Percentiles rank a stretch among this genome's conserved stretches.
phyloP scores from a whole-genome alignment of 2,113 vertebrate genomes.

The Myiozetetes cayanensis region DNA sequence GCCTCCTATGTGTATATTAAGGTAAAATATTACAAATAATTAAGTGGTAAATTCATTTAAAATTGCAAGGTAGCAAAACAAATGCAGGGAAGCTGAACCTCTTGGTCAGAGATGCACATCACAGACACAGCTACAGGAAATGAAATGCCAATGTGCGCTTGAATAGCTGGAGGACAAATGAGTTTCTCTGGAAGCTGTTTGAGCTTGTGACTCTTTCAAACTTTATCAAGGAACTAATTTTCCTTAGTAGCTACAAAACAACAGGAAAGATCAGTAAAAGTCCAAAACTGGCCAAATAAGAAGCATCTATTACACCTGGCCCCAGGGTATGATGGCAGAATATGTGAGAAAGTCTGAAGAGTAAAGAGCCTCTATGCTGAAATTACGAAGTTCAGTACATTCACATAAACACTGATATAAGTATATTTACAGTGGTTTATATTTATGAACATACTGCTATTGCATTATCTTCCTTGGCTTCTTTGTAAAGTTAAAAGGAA shows the following conservation, averaged over 20 bases:
- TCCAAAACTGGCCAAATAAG: slow-evolving; percentile 5
- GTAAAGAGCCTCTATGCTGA: neutral
- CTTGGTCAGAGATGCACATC: neutral
- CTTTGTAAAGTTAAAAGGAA: slow-evolving; percentile 34
- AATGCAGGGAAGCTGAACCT: neutral
- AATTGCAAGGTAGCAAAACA: neutral
- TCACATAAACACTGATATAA: neutral
- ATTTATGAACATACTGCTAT: slow-evolving; percentile 17
- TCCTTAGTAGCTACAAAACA: slow-evolving; percentile 4
- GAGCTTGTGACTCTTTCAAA: slow-evolving; percentile 33
- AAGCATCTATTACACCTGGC: slow-evolving; percentile 1
- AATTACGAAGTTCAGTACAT: slow-evolving; percentile 23
- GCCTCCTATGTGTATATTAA: neutral
- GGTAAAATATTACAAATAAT: neutral
- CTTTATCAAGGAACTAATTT: slow-evolving; percentile 9
- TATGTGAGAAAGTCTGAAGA: slow-evolving; percentile 8
- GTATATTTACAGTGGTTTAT: neutral
- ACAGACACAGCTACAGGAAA: neutral
- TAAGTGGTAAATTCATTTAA: neutral
- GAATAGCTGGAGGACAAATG: neutral
- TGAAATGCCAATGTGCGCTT: neutral
- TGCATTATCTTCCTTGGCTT: slow-evolving; percentile 43
- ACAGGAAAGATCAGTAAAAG: slow-evolving; percentile 34
- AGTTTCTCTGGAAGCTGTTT: slow-evolving; percentile 14
- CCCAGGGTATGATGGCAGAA: neutral